A percentile compares a stretch with the other conserved stretches of the same genome.
phyloP scores from a whole-genome alignment of 2,888 invertebrate genomes.

The Synanthedon vespiformis region DNA sequence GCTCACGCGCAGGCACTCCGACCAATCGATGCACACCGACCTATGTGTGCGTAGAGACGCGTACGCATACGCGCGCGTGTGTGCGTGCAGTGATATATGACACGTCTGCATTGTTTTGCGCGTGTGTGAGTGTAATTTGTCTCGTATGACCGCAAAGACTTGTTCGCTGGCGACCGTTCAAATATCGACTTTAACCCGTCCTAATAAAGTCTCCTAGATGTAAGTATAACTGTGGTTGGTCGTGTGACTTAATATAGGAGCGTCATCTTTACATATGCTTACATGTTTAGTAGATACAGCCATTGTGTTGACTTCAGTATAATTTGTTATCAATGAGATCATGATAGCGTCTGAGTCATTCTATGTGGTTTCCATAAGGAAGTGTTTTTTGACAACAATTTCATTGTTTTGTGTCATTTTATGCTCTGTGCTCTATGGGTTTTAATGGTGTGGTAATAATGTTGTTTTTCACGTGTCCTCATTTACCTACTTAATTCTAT shows the following conservation, averaged over 20 bases:
- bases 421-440: neutral
- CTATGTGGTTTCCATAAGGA: neutral
- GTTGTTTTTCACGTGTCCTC: neutral
- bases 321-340: conserved; percentile 42
- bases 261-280: conserved; percentile 20
- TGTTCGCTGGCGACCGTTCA: conserved; percentile 5
- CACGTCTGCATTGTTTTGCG: conserved; percentile 7
- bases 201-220: conserved; percentile 2
- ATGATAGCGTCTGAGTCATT: neutral
- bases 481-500: neutral
- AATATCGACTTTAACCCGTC: conserved; percentile 21
- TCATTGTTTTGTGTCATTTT: neutral
- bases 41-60: conserved; percentile 21
- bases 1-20: conserved; percentile 23
- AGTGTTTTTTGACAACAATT: neutral
- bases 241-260: conserved; percentile 35
- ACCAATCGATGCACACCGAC: conserved; percentile 23
- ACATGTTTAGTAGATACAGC: conserved; percentile 3
- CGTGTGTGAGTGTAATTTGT: conserved; percentile 26
- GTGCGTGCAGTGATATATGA: conserved; percentile 28
- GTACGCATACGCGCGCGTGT: conserved; percentile 8
- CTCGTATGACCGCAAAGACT: conserved; percentile 18
- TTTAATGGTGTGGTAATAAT: neutral
- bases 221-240: conserved; percentile 12
- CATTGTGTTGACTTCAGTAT: conserved; percentile 18